phyloP scores from a whole-genome alignment of 2,113 vertebrate species.

The Ictalurus furcatus region DNA sequence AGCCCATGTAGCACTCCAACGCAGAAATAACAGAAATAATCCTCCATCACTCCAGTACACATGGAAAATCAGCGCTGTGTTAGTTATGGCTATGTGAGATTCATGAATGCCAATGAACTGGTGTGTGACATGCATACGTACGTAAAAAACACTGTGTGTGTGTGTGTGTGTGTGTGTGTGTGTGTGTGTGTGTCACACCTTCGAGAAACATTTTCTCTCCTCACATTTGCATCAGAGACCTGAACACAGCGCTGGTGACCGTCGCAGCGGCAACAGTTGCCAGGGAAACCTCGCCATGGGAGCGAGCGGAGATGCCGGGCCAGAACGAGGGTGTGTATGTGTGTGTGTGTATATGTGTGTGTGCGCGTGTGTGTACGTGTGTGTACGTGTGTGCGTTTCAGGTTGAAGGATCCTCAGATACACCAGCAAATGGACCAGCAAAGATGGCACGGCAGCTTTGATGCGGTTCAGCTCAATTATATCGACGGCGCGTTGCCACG shows the following conservation, averaged over 20 bases:
- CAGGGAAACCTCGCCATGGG: constrained; percentile 73
- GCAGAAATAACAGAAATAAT: constrained; percentile 7
- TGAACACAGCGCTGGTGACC: constrained; percentile 65
- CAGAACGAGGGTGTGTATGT: constrained; percentile 46
- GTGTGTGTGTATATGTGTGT: constrained; percentile 30
- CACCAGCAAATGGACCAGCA: constrained; percentile 39
- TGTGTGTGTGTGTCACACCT: constrained; percentile 23
- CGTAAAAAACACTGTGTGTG: neutral
- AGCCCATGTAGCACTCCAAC: constrained; percentile 39
- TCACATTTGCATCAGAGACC: constrained; percentile 67
- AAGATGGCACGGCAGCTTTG: constrained; percentile 47
- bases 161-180: constrained; percentile 9
- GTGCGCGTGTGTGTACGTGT: constrained; percentile 18
- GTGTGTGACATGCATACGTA: neutral
- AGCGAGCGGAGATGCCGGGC: constrained; percentile 58
- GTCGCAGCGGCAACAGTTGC: constrained; percentile 76
- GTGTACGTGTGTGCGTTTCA: constrained; percentile 34
- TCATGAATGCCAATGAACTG: constrained; percentile 39
- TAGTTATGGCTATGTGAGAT: constrained; percentile 8
- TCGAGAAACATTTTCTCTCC: constrained; percentile 44
- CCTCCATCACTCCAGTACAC: constrained; percentile 33
- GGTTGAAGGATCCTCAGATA: constrained; percentile 50
- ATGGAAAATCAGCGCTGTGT: constrained; percentile 34
- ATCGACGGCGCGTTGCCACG: constrained; percentile 62
- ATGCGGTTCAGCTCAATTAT: constrained; percentile 61